Evolutionary conservation across 2,888 invertebrate species (phyloP), one percentile per base, ranked within the genome.

Genomic region (Alloplasta piceator): DNA sequence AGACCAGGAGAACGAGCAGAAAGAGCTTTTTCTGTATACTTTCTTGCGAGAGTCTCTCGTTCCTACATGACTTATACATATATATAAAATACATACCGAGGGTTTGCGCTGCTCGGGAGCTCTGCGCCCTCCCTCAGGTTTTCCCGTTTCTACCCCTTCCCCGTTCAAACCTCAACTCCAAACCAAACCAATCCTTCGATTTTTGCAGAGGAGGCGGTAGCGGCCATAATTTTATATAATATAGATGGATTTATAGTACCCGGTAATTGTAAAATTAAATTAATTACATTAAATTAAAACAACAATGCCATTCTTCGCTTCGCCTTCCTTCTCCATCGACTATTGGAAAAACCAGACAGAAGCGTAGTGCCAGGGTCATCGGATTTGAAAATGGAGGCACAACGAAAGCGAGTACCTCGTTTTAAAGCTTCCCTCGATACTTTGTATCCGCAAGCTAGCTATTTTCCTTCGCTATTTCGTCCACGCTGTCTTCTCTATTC

Each of bases 241-340:
- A 12, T 50, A 12, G 1, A 38, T 10, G 1, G 5, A 26, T n/a
- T 10, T 14, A 52, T 36, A 63, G 14, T 16, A 68, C 38, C 74
- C 60, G 85, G 86, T 87, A 89, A 90, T 89, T 88, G 87, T 84
- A 85, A 89, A 90, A 90, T 86, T 89, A 88, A 90, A 90, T 90
- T 90, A 90, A 90, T 90, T 90, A n/a, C n/a, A n/a, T n/a, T n/a
- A n/a, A n/a, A n/a, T n/a, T n/a, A n/a, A n/a, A n/a, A n/a, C n/a
- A n/a, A n/a, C n/a, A n/a, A n/a, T n/a, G n/a, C 7, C 48, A 10
- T 6, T 16, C 39, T 56, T 10, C n/a, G 48, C 52, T 61, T 64
- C 72, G 6, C 52, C 39, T 38, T 43, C 9, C 26, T 26, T 61
- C 12, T 38, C 12, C 4, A 4, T 52, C 6, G 26, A 1, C 46